A percentile compares a stretch with the other conserved stretches of the same genome.
phyloP scores from a whole-genome alignment of 2,888 invertebrate species.

The Dichetophora obliterata region DNA sequence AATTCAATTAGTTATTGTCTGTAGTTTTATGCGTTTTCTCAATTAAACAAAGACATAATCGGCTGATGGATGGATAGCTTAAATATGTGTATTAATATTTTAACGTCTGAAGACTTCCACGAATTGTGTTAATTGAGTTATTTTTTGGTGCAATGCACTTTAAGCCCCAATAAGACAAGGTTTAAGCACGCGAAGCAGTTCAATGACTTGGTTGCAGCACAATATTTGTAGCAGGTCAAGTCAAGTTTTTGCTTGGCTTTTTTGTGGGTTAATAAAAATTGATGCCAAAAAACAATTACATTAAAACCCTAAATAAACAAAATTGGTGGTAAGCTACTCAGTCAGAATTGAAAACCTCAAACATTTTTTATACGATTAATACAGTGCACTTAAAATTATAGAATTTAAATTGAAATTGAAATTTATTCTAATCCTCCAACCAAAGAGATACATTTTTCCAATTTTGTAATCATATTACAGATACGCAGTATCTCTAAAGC shows the following conservation, averaged over 20 bases:
- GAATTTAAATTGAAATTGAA: too few species aligned
- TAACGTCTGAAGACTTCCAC: slow-evolving; percentile 4
- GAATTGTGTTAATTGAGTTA: slow-evolving; percentile 7
- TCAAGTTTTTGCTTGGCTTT: background rate
- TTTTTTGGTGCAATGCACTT: background rate
- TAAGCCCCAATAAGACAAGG: background rate
- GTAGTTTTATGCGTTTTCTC: background rate
- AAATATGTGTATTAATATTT: background rate
- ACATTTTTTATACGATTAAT: too few species aligned
- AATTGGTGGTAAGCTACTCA: too few species aligned
- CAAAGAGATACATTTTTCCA: too few species aligned
- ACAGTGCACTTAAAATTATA: too few species aligned
- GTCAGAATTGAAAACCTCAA: too few species aligned
- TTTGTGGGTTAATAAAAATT: background rate
- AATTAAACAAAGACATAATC: slow-evolving; percentile 26
- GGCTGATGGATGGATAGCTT: slow-evolving; percentile 4
- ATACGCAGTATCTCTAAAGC: too few species aligned
- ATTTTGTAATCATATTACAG: too few species aligned
- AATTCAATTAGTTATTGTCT: slow-evolving; percentile 27
- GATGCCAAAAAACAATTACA: too few species aligned
- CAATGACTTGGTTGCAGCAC: slow-evolving; percentile 8
- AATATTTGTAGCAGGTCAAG: background rate
- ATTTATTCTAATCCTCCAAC: too few species aligned
- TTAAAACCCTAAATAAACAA: too few species aligned
- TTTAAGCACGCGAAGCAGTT: background rate